Conservation (phyloP, 2,113 vertebrate species). For the Carlito syrichta region DNA sequence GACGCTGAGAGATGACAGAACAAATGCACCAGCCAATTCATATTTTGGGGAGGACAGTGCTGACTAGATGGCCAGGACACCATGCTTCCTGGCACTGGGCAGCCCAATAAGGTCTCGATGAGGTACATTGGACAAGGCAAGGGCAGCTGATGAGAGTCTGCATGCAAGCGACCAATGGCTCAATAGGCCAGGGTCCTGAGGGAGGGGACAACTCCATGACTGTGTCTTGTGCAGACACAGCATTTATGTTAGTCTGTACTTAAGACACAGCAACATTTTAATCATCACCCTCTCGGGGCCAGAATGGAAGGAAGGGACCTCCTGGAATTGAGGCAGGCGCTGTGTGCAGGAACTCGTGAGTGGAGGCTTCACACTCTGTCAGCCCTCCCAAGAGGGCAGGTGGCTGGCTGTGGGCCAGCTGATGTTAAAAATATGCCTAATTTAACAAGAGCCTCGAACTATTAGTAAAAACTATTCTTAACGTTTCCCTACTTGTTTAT, state of each 20-base stretch:
- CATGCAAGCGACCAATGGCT: neutral
- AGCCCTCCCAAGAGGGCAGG: neutral
- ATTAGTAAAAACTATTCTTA: neutral
- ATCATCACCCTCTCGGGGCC: neutral
- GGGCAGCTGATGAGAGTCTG: neutral
- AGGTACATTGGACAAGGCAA: neutral
- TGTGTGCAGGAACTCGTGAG: neutral
- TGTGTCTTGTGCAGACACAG: rapidly evolving
- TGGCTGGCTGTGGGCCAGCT: neutral
- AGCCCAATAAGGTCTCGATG: neutral
- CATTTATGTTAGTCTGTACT: neutral
- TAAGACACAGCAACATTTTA: neutral
- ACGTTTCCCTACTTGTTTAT: neutral
- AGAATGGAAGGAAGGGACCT: neutral
- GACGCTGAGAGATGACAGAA: neutral
- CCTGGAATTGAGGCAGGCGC: neutral
- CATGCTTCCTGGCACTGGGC: neutral
- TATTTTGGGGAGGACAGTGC: neutral
- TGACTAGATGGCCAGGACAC: neutral
- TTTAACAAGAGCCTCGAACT: neutral
- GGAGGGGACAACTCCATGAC: too few species aligned
- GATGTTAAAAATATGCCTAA: neutral
- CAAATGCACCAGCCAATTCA: neutral
- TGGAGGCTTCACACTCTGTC: neutral
- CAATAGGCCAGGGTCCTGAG: neutral